Evolutionary conservation across 2,888 invertebrate species (phyloP).

Genomic region (Pseudococcus longispinus): DNA sequence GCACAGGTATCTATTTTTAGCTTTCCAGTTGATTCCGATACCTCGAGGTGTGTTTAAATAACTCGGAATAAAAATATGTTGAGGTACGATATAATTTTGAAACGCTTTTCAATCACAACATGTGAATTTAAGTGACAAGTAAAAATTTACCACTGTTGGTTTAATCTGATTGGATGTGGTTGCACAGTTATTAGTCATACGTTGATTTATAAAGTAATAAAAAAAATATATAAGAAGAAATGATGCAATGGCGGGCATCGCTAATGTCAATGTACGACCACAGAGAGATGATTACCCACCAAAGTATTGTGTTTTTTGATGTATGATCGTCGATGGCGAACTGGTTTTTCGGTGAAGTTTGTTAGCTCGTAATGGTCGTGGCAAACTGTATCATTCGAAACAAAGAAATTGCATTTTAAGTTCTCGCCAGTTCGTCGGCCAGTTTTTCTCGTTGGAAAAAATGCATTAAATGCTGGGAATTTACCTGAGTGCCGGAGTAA

Average conservation of each 20-base stretch:
- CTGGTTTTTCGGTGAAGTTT: constrained; percentile 32
- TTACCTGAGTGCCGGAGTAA: neutral
- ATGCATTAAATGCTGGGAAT: constrained; percentile 26
- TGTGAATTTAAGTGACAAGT: neutral
- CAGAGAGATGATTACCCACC: constrained; percentile 29
- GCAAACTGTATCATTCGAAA: constrained; percentile 17
- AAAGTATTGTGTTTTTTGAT: constrained; percentile 45
- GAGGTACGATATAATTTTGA: neutral
- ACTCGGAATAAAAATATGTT: neutral
- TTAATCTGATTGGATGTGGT: constrained; percentile 53
- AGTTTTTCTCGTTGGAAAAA: neutral
- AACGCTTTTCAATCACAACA: constrained; percentile 11
- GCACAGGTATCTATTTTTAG: neutral
- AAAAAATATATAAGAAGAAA: constrained; percentile 10
- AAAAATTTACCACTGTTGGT: neutral
- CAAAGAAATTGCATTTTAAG: constrained; percentile 41
- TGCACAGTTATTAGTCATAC: constrained; percentile 50
- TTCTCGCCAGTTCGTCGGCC: neutral
- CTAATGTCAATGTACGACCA: constrained; percentile 49
- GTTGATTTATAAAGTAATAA: constrained; percentile 50
- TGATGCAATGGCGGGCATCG: constrained; percentile 49
- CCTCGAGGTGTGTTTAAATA: neutral
- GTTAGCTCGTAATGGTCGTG: neutral
- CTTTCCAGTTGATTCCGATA: neutral
- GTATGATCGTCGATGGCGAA: constrained; percentile 39